These are phyloP conservation scores for Phymastichus coffea DNA, from an alignment of 1,140 invertebrate genomes.

Conservation along the genomic window DNA sequence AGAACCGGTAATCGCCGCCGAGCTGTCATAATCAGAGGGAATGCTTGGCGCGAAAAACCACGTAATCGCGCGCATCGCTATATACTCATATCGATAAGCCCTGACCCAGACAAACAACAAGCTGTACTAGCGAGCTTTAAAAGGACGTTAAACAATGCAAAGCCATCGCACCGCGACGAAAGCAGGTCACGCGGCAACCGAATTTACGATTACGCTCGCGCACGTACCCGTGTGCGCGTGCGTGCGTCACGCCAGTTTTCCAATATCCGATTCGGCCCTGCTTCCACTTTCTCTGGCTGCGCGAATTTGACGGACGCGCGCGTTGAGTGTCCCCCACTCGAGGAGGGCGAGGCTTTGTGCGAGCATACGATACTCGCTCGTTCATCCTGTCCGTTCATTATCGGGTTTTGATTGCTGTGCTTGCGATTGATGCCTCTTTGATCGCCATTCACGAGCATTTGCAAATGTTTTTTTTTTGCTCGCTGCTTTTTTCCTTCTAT, in stretches of 20 bases:
- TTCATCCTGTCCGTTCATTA: no score
- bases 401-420: background rate
- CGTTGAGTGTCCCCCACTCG: no score
- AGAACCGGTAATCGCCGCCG: constrained; percentile 1
- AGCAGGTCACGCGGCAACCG: background rate
- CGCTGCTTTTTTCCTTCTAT: no score
- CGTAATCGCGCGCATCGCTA: background rate
- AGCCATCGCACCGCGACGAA: background rate
- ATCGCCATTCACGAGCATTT: background rate
- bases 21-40: no score
- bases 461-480: no score
- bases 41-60: no score
- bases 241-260: background rate
- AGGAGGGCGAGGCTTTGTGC: no score
- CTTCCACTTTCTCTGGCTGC: background rate
- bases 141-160: constrained; percentile 2
- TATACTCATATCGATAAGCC: constrained; percentile 6
- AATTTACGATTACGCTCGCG: constrained; percentile 17
- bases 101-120: constrained; percentile 12
- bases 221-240: no score
- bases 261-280: no score
- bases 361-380: no score
- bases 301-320: background rate
- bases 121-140: background rate
- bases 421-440: background rate